phyloP scores from a whole-genome alignment of 2,797 vertebrate species.

The Peromyscus nudipes region DNA sequence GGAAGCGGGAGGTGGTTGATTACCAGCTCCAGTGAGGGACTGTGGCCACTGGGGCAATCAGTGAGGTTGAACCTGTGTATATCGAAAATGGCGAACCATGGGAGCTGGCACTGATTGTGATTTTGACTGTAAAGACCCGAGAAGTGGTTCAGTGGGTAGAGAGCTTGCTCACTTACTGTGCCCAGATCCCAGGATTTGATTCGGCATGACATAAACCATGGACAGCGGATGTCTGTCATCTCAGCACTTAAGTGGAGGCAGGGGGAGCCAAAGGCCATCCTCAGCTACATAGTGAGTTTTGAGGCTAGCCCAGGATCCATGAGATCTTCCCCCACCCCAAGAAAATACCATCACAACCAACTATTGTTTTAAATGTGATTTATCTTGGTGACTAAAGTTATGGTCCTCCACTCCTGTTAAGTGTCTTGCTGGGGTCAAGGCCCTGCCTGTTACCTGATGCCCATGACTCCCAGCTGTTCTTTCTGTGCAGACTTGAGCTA shows the following conservation, averaged over 20 bases:
- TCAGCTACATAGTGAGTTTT: neutral
- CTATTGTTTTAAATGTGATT: neutral
- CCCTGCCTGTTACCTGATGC: neutral
- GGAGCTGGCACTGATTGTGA: neutral
- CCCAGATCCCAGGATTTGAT: neutral
- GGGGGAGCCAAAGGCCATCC: neutral
- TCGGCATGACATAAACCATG: neutral
- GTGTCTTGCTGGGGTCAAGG: neutral
- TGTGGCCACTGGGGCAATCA: neutral
- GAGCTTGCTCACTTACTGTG: neutral
- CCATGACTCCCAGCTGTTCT: neutral
- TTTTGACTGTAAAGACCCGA: neutral
- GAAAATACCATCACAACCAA: neutral
- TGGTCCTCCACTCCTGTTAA: too few relatives aligned
- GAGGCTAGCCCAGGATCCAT: neutral
- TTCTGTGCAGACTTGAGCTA: neutral
- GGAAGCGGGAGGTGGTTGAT: neutral
- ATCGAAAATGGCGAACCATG: neutral
- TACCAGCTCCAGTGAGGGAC: neutral
- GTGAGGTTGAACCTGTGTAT: neutral
- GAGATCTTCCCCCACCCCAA: neutral
- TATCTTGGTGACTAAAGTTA: neutral
- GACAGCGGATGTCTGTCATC: neutral
- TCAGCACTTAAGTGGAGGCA: neutral
- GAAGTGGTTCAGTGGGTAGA: neutral